Percentiles rank a stretch among this genome's conserved stretches.
Conservation (phyloP, 2,797 vertebrate genomes). For the Mus minutoides region DNA sequence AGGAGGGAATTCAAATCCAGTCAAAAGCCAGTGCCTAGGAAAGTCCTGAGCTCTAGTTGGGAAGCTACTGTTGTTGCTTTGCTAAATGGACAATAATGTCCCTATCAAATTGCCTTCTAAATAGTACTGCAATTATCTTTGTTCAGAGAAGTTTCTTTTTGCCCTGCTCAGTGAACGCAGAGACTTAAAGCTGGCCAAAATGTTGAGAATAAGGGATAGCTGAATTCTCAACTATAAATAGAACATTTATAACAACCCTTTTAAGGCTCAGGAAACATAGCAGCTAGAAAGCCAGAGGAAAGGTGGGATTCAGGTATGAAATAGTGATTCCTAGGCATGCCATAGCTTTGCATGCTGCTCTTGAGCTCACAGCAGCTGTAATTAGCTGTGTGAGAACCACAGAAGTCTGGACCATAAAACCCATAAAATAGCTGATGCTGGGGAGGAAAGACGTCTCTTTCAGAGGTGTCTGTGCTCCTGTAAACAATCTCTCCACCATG, state of each 20-base stretch:
- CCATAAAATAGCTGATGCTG: background rate
- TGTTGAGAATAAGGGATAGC: background rate
- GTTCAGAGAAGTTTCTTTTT: background rate
- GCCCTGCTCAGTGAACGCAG: background rate
- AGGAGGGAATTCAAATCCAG: background rate
- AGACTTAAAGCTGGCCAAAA: background rate
- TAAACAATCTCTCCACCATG: background rate
- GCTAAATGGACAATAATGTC: background rate
- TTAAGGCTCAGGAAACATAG: background rate
- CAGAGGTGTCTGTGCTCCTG: background rate
- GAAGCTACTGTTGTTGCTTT: background rate
- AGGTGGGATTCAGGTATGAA: background rate
- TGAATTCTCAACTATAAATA: background rate
- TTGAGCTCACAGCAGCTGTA: background rate
- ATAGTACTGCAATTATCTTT: background rate
- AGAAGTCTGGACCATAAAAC: background rate
- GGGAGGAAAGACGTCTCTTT: background rate
- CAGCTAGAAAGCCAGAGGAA: background rate
- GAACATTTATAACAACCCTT: background rate
- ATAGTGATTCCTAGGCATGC: background rate
- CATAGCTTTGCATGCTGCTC: background rate
- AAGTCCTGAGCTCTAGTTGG: background rate
- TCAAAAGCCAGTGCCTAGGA: background rate
- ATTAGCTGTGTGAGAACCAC: background rate
- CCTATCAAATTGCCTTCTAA: background rate